These are phyloP conservation scores for Pelodytes ibericus DNA, from an alignment of 2,797 vertebrate species.

Conservation along the genomic window DNA sequence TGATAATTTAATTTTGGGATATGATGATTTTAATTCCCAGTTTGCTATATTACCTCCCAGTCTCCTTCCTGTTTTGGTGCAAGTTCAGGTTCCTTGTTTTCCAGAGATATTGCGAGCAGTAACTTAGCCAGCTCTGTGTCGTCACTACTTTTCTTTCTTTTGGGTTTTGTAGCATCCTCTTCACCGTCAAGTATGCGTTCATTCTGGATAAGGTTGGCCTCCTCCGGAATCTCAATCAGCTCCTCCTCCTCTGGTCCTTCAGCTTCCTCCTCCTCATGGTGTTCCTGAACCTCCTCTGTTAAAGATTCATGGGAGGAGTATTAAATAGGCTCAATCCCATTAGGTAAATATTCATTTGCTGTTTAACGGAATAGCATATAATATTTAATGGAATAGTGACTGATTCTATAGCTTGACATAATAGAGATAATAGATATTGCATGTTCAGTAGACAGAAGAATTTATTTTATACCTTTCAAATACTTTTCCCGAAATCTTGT, in stretches of 20 bases:
- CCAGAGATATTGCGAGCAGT: conserved; percentile 80
- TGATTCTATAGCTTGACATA: too few species aligned
- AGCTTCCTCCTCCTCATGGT: conserved; percentile 61
- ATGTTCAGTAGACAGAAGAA: too few species aligned
- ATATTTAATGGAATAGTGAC: too few species aligned
- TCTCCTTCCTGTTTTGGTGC: conserved; percentile 44
- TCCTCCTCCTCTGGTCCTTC: conserved; percentile 67
- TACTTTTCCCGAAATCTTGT: too few species aligned
- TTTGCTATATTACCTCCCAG: conserved; percentile 78
- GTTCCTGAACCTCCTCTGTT: conserved; percentile 55
- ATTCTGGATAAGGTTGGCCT: conserved; percentile 85
- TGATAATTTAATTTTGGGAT: too few species aligned
- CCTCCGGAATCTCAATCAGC: conserved; percentile 80
- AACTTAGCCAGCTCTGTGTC: conserved; percentile 63
- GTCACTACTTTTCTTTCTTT: conserved; percentile 59
- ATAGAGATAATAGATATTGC: too few species aligned
- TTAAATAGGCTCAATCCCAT: not conserved
- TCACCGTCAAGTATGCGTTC: conserved; percentile 85
- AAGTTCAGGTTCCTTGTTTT: conserved; percentile 58
- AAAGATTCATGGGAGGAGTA: not conserved
- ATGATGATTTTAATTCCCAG: too few species aligned
- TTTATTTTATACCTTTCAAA: too few species aligned
- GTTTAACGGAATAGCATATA: too few species aligned
- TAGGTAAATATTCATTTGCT: too few species aligned
- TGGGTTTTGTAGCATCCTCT: conserved; percentile 51